Percentiles rank a stretch among this genome's conserved stretches.
These are phyloP conservation scores for Eriosoma lanigerum DNA, from an alignment of 1,140 invertebrate genomes.

Conservation along the genomic window DNA sequence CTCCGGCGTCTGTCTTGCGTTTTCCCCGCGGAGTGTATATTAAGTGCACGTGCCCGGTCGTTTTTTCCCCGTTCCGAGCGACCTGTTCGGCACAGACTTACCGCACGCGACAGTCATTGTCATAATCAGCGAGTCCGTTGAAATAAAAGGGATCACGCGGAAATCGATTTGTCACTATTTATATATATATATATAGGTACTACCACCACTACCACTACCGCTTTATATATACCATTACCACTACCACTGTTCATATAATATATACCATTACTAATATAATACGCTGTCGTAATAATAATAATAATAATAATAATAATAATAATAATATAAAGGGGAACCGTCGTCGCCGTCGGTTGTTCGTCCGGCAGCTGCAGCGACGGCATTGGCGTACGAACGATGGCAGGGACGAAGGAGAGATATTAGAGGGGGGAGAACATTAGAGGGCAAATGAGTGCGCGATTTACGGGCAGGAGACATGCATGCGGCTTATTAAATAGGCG, in stretches of 20 bases:
- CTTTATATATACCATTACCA: too few species aligned
- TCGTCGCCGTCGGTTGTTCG: neutral
- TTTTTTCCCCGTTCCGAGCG: neutral
- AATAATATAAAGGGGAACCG: neutral
- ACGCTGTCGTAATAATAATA: neutral
- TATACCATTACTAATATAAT: too few species aligned
- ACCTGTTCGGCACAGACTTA: slow-evolving; percentile 32
- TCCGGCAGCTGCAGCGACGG: slow-evolving; percentile 2
- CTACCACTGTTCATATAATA: neutral
- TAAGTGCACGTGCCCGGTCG: slow-evolving; percentile 15
- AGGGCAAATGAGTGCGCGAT: slow-evolving; percentile 41
- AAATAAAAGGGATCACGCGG: slow-evolving; percentile 35
- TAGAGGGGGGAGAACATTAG: slow-evolving; percentile 16
- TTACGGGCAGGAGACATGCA: slow-evolving; percentile 10
- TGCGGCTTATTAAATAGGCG: slow-evolving; percentile 49
- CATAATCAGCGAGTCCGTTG: slow-evolving; percentile 35
- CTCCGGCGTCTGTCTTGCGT: neutral
- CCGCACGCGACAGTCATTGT: slow-evolving; percentile 35
- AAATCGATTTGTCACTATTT: slow-evolving; percentile 45
- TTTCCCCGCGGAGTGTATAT: slow-evolving; percentile 16
- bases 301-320: too few species aligned
- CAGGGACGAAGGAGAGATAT: neutral
- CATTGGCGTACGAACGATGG: too few species aligned
- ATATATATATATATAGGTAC: neutral
- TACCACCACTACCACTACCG: neutral